Percentiles rank a stretch among this genome's conserved stretches.
These are phyloP conservation scores for Cistogaster globosa DNA, from an alignment of 2,888 invertebrate species.

Conservation along the genomic window DNA sequence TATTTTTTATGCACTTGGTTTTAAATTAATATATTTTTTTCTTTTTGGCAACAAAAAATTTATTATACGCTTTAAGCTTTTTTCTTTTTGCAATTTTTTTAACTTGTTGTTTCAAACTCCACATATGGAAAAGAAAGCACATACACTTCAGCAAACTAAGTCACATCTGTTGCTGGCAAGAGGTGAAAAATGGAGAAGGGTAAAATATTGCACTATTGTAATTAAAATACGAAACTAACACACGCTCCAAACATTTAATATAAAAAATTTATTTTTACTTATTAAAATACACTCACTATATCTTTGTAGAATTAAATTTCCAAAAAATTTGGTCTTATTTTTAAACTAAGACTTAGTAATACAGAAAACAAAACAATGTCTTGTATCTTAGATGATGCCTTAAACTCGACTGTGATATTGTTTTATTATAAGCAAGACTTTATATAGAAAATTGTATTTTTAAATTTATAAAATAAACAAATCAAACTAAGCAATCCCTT, in stretches of 20 bases:
- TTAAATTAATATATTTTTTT: conserved; percentile 6
- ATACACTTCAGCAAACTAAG: conserved; percentile 60
- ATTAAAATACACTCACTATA: neutral
- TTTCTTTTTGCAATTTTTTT: conserved; percentile 4
- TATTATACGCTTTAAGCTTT: conserved; percentile 9
- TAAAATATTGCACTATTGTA: conserved; percentile 6
- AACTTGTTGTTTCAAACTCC: conserved; percentile 13
- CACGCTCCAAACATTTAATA: neutral
- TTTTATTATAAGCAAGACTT: conserved; percentile 76
- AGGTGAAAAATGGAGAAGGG: neutral
- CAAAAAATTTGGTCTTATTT: neutral
- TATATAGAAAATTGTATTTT: conserved; percentile 78
- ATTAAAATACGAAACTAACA: neutral
- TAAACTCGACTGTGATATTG: conserved; percentile 75
- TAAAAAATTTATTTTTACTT: neutral
- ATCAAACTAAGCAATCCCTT: neutral
- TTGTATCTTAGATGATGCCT: conserved; percentile 73
- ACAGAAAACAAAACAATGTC: conserved; percentile 16
- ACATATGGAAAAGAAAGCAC: conserved; percentile 27
- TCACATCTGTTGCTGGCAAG: conserved; percentile 42
- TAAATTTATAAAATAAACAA: conserved; percentile 48
- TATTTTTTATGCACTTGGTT: neutral
- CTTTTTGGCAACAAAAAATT: conserved; percentile 13
- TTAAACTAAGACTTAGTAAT: neutral
- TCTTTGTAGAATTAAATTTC: neutral